These are phyloP conservation scores for Chelonus insularis DNA, from an alignment of 1,140 invertebrate species.

Conservation along the genomic window DNA sequence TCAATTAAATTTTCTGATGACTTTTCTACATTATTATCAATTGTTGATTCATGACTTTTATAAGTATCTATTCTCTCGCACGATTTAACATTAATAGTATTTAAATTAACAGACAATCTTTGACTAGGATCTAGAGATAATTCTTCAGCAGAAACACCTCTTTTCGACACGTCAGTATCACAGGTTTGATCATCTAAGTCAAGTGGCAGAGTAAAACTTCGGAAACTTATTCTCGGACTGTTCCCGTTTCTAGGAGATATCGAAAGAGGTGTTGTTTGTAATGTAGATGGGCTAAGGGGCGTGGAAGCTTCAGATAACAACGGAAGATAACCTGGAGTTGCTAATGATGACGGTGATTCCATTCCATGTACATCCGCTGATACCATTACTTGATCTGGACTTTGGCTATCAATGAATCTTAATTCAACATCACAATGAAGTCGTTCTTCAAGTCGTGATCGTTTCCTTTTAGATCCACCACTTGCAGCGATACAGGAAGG, in stretches of 20 bases:
- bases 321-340: conserved; percentile 55
- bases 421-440: conserved; percentile 60
- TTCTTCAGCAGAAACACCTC: conserved; percentile 42
- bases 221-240: conserved; percentile 56
- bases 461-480: conserved; percentile 57
- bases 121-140: conserved; percentile 47
- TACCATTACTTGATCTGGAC: conserved; percentile 61
- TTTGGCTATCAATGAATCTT: conserved; percentile 64
- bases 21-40: conserved; percentile 39
- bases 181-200: conserved; percentile 43
- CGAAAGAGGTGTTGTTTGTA: conserved; percentile 48
- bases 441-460: conserved; percentile 60
- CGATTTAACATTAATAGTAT: conserved; percentile 36
- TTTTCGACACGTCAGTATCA: conserved; percentile 29
- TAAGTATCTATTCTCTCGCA: conserved; percentile 42
- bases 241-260: conserved; percentile 46
- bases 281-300: conserved; percentile 48
- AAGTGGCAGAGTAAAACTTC: conserved; percentile 54
- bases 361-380: conserved; percentile 55
- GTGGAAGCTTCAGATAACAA: conserved; percentile 56
- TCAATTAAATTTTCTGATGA: neutral
- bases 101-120: conserved; percentile 43
- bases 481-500: conserved; percentile 37
- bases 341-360: conserved; percentile 54
- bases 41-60: conserved; percentile 33